Base-by-base conservation (phyloP, 1,140 invertebrate genomes). In the Tetragnatha versicolor region DNA sequence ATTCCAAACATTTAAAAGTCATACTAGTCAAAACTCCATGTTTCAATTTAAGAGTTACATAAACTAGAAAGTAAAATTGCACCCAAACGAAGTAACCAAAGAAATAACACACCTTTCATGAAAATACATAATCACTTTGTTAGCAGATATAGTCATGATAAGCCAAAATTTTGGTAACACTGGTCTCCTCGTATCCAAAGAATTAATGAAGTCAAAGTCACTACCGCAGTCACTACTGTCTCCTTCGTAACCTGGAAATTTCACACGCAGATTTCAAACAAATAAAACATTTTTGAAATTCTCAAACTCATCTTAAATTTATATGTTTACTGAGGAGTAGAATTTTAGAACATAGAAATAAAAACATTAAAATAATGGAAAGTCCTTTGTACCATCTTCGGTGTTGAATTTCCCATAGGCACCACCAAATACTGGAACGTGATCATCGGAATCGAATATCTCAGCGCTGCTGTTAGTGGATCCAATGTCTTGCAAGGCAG, bases 81-180 rank as follows among this genome's bases (percentile, higher is more conserved):
- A n/a, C n/a, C n/a, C n/a, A n/a, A n/a, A n/a, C n/a, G n/a, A n/a
- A n/a, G n/a, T n/a, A n/a, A 69, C 5, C 14, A 1, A 39, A 55
- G 39, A 37, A 25, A 31, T 20, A 10, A 78, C 53, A 79, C 80
- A 88, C 86, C 88, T 86, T 81, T 86, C 85, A 76, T 94, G 93
- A 84, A 93, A 93, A 84, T 91, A 93, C 12, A 91, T 85, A 51
- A 89, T 89, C 2, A 93, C 91, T 51, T 88, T 84, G 80, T 89
- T 88, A 49, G 85, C 83, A 70, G 89, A 87, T 17, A 93, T 87
- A 78, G 88, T 88, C 81, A 93, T 85, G 60, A 93, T 91, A 1
- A 93, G 85, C 93, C 93, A 94, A 84, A 93, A 93, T 82, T 91
- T 90, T 0, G 92, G 91, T n/a, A 92, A 82, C 22, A 81, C 80